phyloP scores from a whole-genome alignment of 30 jellyfish, hydroid and myxozoan genomes.

The Chrysaora quinquecirrha region DNA sequence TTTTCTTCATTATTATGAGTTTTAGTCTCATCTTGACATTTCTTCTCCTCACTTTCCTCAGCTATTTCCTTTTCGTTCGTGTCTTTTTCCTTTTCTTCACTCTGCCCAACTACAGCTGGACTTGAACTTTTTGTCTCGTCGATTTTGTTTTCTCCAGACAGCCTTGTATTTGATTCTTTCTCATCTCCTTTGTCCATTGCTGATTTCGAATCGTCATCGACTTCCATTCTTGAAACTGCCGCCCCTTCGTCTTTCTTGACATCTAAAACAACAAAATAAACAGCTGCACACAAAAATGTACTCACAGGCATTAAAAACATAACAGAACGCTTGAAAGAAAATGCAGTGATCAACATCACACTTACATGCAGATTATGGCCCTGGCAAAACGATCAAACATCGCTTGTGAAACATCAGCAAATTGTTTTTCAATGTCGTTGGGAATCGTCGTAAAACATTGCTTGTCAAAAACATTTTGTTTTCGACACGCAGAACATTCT shows the following conservation, averaged over 20 bases:
- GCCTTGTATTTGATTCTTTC: slow-evolving; percentile 5
- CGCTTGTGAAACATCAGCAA: too few relatives aligned
- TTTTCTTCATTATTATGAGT: slow-evolving; percentile 1
- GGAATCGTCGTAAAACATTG: too few relatives aligned
- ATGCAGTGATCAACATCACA: too few relatives aligned
- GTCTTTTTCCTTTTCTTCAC: slow-evolving; percentile 34
- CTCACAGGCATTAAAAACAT: too few relatives aligned
- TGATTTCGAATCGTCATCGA: slow-evolving; percentile 5
- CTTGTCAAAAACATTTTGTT: too few relatives aligned
- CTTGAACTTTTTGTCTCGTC: slow-evolving; percentile 16
- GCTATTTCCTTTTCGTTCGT: neutral
- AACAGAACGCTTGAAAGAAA: too few relatives aligned
- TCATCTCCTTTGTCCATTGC: neutral
- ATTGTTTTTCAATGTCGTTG: too few relatives aligned
- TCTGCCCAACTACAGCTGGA: slow-evolving; percentile 12
- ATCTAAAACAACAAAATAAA: too few relatives aligned
- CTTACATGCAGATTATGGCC: too few relatives aligned
- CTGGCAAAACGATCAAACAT: too few relatives aligned
- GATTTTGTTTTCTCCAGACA: neutral
- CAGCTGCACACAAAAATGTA: too few relatives aligned
- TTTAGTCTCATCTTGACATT: slow-evolving; percentile 8
- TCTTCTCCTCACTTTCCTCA: slow-evolving; percentile 15
- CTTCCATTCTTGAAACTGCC: slow-evolving; percentile 24
- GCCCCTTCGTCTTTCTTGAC: slow-evolving; percentile 16
- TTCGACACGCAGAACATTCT: too few relatives aligned